These are phyloP conservation scores for Apodemus agrarius DNA, from an alignment of 2,797 vertebrate genomes.

Conservation along the genomic window DNA sequence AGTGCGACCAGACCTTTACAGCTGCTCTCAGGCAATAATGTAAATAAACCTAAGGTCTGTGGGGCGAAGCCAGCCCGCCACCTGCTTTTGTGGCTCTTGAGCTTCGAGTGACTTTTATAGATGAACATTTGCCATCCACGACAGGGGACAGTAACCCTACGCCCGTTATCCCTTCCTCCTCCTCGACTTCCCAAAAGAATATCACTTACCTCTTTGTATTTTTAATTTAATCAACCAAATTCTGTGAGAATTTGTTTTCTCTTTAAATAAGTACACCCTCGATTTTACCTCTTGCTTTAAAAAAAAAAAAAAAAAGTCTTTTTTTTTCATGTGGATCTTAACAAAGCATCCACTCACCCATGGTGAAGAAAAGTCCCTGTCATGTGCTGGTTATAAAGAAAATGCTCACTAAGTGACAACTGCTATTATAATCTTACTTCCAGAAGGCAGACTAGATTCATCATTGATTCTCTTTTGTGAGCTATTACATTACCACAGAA, in stretches of 20 bases:
- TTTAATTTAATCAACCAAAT: constrained; percentile 5
- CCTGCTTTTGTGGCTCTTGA: background rate
- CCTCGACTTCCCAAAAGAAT: background rate
- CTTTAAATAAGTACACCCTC: background rate
- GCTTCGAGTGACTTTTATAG: constrained; percentile 6
- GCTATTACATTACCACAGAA: background rate
- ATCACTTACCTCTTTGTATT: background rate
- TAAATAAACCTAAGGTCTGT: background rate
- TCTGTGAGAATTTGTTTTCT: constrained; percentile 16
- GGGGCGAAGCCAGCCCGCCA: background rate
- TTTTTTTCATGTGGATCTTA: background rate
- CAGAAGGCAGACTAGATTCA: constrained; percentile 31
- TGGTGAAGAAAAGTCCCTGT: background rate
- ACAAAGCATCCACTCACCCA: background rate
- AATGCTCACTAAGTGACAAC: constrained; percentile 1
- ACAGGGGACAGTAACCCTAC: background rate
- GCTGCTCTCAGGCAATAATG: background rate
- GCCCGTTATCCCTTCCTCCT: background rate
- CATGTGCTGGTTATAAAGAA: background rate
- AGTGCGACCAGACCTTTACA: background rate
- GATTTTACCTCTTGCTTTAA: background rate
- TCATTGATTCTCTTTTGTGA: background rate
- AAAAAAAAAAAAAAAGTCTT: constrained; percentile 10
- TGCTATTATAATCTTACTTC: background rate
- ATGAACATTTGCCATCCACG: background rate